Evolutionary conservation across 2,797 vertebrate species (phyloP).

Genomic region (Chromobotia macracanthus): DNA sequence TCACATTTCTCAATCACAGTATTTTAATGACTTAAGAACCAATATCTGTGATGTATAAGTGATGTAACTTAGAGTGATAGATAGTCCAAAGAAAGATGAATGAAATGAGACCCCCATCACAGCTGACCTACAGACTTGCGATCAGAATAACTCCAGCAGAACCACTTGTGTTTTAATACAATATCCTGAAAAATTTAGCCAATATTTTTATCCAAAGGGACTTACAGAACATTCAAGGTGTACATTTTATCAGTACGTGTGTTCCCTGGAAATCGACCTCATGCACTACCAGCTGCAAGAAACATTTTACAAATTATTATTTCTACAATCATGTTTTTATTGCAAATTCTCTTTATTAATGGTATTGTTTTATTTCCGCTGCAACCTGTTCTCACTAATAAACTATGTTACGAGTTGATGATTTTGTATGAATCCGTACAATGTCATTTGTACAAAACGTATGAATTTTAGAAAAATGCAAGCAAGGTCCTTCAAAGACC

Average conservation of each 20-base stretch:
- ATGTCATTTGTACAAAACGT: no score
- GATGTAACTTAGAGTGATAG: background rate
- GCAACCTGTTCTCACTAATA: no score
- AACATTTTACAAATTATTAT: background rate
- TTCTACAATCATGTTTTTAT: background rate
- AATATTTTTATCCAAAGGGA: no score
- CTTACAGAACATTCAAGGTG: no score
- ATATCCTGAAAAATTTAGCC: background rate
- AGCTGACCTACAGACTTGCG: background rate
- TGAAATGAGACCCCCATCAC: background rate
- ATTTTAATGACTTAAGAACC: background rate
- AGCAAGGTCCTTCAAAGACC: accelerated
- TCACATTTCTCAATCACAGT: no score
- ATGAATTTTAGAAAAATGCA: no score
- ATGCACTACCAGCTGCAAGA: no score
- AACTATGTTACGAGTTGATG: no score
- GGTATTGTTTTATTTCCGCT: constrained; percentile 1
- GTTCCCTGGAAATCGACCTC: no score
- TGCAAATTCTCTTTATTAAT: background rate
- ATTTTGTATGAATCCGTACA: no score
- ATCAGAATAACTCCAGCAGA: constrained; percentile 15
- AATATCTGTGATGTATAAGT: constrained; percentile 11
- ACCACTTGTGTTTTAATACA: background rate
- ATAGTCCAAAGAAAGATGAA: background rate
- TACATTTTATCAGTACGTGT: no score